Evolutionary conservation across 2,113 vertebrate genomes (phyloP).

Genomic region (Maccullochella peelii): DNA sequence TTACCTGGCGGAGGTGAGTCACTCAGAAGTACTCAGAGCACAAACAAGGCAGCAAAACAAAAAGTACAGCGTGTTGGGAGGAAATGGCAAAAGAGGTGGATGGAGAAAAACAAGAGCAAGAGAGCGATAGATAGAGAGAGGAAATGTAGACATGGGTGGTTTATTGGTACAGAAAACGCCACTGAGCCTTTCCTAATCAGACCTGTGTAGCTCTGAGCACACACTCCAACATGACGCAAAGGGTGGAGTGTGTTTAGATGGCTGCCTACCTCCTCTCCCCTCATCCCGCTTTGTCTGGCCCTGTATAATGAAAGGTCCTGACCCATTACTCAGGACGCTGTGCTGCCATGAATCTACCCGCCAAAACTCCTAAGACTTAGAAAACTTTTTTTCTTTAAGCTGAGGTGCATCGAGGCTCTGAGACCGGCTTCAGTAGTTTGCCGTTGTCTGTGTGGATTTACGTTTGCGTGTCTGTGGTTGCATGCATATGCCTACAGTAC

Average conservation of each 20-base stretch:
- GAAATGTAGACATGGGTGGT: constrained; percentile 45
- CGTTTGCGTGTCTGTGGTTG: not conserved
- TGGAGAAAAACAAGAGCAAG: constrained; percentile 13
- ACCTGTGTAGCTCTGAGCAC: constrained; percentile 70
- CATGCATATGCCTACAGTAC: constrained; percentile 1
- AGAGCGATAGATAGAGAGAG: not conserved
- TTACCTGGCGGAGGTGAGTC: constrained; percentile 67
- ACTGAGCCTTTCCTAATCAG: constrained; percentile 73
- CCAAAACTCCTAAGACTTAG: constrained; percentile 20
- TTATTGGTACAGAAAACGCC: constrained; percentile 67
- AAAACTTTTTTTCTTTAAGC: not conserved
- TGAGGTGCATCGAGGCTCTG: not conserved
- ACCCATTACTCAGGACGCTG: not conserved
- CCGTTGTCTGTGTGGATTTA: constrained; percentile 1
- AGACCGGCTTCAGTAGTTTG: not conserved
- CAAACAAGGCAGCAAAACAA: constrained; percentile 11
- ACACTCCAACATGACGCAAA: constrained; percentile 48
- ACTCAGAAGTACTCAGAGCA: constrained; percentile 1
- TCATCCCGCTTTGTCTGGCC: constrained; percentile 47
- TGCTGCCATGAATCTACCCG: not conserved
- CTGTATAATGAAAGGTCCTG: constrained; percentile 60
- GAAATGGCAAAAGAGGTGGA: constrained; percentile 8
- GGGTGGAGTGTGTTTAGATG: constrained; percentile 46
- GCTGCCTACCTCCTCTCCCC: constrained; percentile 44
- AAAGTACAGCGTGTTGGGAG: constrained; percentile 26